These are phyloP conservation scores for Parnassius orleans DNA, from an alignment of 2,888 invertebrate species.

Conservation along the genomic window DNA sequence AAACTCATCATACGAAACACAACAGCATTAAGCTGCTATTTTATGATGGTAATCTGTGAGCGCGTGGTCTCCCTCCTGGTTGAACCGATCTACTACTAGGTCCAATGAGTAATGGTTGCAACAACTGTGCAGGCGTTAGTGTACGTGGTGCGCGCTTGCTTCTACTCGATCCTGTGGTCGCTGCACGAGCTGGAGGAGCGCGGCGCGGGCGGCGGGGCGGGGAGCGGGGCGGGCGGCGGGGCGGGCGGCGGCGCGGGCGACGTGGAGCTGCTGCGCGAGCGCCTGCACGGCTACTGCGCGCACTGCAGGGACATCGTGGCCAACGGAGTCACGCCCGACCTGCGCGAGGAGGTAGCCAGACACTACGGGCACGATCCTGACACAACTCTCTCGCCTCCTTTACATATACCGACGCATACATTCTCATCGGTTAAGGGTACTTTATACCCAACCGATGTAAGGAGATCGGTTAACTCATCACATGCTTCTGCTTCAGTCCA, in stretches of 20 bases:
- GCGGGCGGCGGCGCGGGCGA: constrained; percentile 70
- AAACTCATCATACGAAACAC: too few relatives aligned
- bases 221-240: constrained; percentile 35
- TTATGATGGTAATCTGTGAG: too few relatives aligned
- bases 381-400: too few relatives aligned
- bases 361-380: too few relatives aligned
- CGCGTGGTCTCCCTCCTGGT: too few relatives aligned
- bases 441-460: too few relatives aligned
- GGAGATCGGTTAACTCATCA: too few relatives aligned
- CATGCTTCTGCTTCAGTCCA: too few relatives aligned
- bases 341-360: constrained; percentile 85
- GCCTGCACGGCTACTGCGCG: constrained; percentile 87
- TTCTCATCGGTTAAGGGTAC: too few relatives aligned
- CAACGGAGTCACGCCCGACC: constrained; percentile 61
- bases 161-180: constrained; percentile 94
- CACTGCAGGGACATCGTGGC: constrained; percentile 76
- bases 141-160: constrained; percentile 86
- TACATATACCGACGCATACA: too few relatives aligned
- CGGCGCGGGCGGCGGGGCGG: constrained; percentile 70
- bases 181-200: constrained; percentile 90
- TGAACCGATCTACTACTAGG: too few relatives aligned
- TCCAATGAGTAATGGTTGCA: neutral
- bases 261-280: constrained; percentile 80
- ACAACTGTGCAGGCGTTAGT: constrained; percentile 59
- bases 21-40: too few relatives aligned